A percentile compares a stretch with the other conserved stretches of the same genome.
Conservation (phyloP, 2,888 invertebrate species). For the Liposcelis brunnea region DNA sequence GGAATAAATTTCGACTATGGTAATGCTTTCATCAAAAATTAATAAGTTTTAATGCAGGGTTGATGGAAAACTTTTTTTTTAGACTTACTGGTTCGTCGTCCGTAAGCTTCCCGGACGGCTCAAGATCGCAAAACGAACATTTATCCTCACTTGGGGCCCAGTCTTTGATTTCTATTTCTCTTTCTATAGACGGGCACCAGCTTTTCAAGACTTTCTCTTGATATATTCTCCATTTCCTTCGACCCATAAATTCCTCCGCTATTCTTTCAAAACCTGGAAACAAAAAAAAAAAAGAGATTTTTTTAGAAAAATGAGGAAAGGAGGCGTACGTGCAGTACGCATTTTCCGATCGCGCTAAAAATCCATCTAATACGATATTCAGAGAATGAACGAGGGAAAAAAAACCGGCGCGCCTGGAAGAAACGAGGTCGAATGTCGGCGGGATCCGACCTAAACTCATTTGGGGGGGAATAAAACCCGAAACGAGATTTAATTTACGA, state of each 20-base stretch:
- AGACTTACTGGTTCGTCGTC: constrained; percentile 2
- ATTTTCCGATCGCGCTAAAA: no score
- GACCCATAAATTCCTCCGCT: constrained; percentile 93
- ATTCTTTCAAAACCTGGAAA: constrained; percentile 82
- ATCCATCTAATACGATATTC: no score
- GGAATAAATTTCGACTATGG: no score
- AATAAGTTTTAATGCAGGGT: no score
- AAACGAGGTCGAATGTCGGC: constrained; percentile 7
- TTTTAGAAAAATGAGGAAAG: no score
- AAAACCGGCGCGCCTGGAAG: constrained; percentile 6
- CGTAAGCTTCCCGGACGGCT: constrained; percentile 2
- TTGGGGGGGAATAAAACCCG: no score
- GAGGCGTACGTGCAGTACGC: no score
- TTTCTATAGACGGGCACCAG: constrained; percentile 15
- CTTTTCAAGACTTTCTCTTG: constrained; percentile 42
- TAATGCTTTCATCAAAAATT: no score
- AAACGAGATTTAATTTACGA: no score
- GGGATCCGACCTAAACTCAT: background rate
- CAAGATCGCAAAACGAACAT: constrained; percentile 5
- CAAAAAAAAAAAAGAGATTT: constrained; percentile 16
- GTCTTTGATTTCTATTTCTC: constrained; percentile 18
- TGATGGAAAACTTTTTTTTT: no score
- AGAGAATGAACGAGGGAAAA: constrained; percentile 8
- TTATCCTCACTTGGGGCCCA: constrained; percentile 14
- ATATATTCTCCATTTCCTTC: constrained; percentile 89